Conservation (phyloP, 2,888 invertebrate genomes). For the Crematogaster levior region DNA sequence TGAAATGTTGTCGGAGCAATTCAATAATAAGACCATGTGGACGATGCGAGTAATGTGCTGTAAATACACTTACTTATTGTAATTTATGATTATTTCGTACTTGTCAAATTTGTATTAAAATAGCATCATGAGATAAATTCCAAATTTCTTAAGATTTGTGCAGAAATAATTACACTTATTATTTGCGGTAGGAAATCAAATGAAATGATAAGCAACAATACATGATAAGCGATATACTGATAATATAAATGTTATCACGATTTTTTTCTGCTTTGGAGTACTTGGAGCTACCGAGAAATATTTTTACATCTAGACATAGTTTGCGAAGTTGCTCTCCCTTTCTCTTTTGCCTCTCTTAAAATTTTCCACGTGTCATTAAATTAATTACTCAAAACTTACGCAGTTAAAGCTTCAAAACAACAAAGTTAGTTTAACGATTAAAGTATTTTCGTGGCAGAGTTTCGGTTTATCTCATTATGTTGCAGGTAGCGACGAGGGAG, state of each 20-base stretch:
- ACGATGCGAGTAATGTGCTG: conserved; percentile 13
- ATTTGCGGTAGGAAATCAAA: background rate
- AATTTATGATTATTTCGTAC: background rate
- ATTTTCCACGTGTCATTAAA: conserved; percentile 1
- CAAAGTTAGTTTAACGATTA: conserved; percentile 12
- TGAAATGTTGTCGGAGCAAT: background rate
- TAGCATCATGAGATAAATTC: background rate
- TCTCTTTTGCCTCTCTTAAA: background rate
- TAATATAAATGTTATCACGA: background rate
- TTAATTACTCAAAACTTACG: conserved; percentile 10
- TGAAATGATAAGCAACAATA: background rate
- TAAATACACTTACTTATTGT: background rate
- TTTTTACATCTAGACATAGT: background rate
- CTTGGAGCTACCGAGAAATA: conserved; percentile 30
- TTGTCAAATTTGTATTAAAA: background rate
- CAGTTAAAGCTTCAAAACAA: background rate
- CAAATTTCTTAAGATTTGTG: background rate
- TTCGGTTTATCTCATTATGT: conserved; percentile 4
- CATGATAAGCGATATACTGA: background rate
- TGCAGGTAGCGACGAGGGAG: background rate
- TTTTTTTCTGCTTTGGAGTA: conserved; percentile 18
- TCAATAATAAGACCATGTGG: background rate
- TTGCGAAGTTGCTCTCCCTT: background rate
- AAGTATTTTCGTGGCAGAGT: background rate
- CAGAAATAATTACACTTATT: background rate